Percentiles rank a stretch among this genome's conserved stretches.
Evolutionary conservation across 2,113 vertebrate species (phyloP).

Genomic region (Neolamprologus cancellatus): DNA sequence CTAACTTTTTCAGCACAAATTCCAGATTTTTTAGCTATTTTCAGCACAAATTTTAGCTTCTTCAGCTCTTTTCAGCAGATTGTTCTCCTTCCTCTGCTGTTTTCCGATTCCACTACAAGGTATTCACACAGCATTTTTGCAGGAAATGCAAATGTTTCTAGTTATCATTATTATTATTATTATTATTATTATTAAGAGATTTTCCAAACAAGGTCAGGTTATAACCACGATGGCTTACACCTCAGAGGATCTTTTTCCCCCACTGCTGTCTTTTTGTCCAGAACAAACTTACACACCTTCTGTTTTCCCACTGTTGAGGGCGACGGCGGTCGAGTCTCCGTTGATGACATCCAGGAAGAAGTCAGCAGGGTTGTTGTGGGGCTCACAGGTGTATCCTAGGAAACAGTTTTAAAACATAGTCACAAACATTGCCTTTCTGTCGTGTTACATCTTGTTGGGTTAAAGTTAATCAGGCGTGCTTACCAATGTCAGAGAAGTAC

Average conservation of each 20-base stretch:
- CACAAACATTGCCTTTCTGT: not conserved
- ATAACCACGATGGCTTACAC: not conserved
- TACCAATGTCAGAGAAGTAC: slow-evolving; percentile 82
- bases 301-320: slow-evolving; percentile 8
- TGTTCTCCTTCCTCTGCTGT: not conserved
- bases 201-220: not conserved
- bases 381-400: slow-evolving; percentile 84
- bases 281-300: not conserved
- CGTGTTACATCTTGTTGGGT: accelerated
- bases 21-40: not conserved
- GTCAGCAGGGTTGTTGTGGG: slow-evolving; percentile 92
- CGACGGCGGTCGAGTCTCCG: slow-evolving; percentile 76
- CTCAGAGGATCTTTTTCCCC: accelerated
- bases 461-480: not conserved
- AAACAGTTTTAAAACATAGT: not conserved
- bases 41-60: not conserved
- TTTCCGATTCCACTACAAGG: not conserved
- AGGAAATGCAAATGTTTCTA: not conserved
- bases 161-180: not conserved
- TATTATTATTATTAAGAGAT: not conserved
- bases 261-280: not conserved
- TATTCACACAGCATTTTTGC: not conserved
- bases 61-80: not conserved
- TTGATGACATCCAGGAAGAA: slow-evolving; percentile 95
- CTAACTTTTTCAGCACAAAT: not conserved